Base-by-base conservation (phyloP, 2,888 invertebrate species). In the Rhingia rostrata region DNA sequence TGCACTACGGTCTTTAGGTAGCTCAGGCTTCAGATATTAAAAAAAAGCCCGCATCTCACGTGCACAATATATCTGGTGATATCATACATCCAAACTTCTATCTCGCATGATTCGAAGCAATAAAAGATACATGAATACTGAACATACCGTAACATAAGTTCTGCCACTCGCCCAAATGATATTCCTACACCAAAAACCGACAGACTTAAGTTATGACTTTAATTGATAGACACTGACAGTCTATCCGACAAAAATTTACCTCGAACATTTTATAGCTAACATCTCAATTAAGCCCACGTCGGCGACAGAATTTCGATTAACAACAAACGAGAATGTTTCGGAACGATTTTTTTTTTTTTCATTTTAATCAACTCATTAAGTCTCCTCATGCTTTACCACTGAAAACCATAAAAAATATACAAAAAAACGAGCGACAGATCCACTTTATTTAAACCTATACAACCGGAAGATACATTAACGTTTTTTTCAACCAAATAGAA, bases 291-390 rank as follows among this genome's bases (percentile, higher is more conserved):
- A 77, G 6, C 61, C 69, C 61, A 61, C 37, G 56, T 54, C 39
- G 56, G 51, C 22, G 56, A 54, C 63, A 56, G 39, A 49, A 43
- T 77, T 63, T 63, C 70, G 64, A 70, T 70, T 70, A 56, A 58
- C 47, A 64, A 47, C 73, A 64, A 22, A 9, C 37, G 53, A 49
- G 9, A 63, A 45, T 9, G 22, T 22, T 22, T 22, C 22, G 22
- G 22, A 22, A 22, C 22, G 22, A 35, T 22, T 12, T 49, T 56
- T 35, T 30, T 61, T 45, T 41, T 35, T 58, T 22, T 39, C 56
- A 41, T 49, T 51, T 35, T 61, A 9, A 53, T 53, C 79, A 72
- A 66, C 53, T 79, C 64, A 78, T 70, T 70, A 61, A 69, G 12
- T 60, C 39, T 12, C 35, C 2, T 7, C 9, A 43, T 0, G 4